Evolutionary conservation across 2,888 invertebrate genomes (phyloP).

Genomic region (Rhogogaster chlorosoma): DNA sequence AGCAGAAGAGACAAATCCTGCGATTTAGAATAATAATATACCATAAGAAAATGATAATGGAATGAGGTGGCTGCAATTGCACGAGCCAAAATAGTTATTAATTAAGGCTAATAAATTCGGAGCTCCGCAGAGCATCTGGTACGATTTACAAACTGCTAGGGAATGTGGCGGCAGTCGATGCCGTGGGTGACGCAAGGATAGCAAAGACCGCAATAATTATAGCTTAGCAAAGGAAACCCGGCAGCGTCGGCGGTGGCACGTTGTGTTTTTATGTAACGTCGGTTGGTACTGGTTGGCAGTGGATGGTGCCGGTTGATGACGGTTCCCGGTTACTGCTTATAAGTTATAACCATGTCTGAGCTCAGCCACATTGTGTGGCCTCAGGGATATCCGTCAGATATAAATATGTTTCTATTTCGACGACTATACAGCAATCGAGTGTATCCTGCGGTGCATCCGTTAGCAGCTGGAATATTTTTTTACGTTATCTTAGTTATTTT

Average conservation of each 20-base stretch:
- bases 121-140: constrained; percentile 23
- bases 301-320: constrained; percentile 26
- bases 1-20: neutral
- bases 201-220: constrained; percentile 51
- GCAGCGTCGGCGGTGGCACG: constrained; percentile 37
- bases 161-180: constrained; percentile 30
- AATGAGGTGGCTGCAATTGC: constrained; percentile 1
- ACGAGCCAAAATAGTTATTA: constrained; percentile 21
- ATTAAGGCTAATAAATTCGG: constrained; percentile 26
- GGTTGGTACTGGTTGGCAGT: constrained; percentile 20
- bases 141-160: constrained; percentile 11
- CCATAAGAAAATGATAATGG: neutral
- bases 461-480: constrained; percentile 16
- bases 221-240: constrained; percentile 48
- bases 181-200: constrained; percentile 42
- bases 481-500: neutral
- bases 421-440: constrained; percentile 31
- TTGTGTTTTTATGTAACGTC: constrained; percentile 48
- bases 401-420: constrained; percentile 51
- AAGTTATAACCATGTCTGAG: constrained; percentile 26
- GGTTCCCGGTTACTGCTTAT: constrained; percentile 17
- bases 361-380: constrained; percentile 46
- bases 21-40: neutral
- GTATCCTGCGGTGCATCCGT: constrained; percentile 17
- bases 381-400: constrained; percentile 49